Conservation (phyloP, 1,140 invertebrate species). For the Cotesia glomerata region DNA sequence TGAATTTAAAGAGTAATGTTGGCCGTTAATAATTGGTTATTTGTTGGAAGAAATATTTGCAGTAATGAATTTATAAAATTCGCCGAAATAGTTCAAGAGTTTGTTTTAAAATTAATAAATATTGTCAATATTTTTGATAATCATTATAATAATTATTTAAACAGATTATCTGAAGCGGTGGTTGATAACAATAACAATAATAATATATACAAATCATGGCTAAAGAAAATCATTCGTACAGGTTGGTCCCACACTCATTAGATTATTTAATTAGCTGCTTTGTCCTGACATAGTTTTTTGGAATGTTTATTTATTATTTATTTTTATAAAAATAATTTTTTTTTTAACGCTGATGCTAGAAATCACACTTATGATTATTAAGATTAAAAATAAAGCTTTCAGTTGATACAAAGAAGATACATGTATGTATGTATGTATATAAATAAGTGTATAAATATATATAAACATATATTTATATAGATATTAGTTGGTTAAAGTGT, state of each 20-base stretch:
- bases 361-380: conserved; percentile 6
- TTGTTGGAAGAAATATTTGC: too few relatives aligned
- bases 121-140: background rate
- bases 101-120: background rate
- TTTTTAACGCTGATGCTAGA: background rate
- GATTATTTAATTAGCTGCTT: background rate
- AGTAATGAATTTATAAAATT: too few relatives aligned
- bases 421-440: background rate
- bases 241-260: conserved; percentile 8
- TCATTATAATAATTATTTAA: background rate
- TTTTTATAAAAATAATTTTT: too few relatives aligned
- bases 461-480: too few relatives aligned
- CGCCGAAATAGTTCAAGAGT: too few relatives aligned
- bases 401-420: background rate
- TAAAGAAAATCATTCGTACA: conserved; percentile 47
- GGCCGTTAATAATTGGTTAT: too few relatives aligned
- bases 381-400: conserved; percentile 18
- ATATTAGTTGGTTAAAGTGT: background rate
- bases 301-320: background rate
- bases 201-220: conserved; percentile 46
- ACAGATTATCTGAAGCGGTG: background rate
- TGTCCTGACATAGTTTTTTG: background rate
- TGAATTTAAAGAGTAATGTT: too few relatives aligned
- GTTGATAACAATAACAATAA: background rate
- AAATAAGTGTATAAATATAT: background rate